phyloP scores from a whole-genome alignment of 2,888 invertebrate genomes.

The Orchesella flavescens region DNA sequence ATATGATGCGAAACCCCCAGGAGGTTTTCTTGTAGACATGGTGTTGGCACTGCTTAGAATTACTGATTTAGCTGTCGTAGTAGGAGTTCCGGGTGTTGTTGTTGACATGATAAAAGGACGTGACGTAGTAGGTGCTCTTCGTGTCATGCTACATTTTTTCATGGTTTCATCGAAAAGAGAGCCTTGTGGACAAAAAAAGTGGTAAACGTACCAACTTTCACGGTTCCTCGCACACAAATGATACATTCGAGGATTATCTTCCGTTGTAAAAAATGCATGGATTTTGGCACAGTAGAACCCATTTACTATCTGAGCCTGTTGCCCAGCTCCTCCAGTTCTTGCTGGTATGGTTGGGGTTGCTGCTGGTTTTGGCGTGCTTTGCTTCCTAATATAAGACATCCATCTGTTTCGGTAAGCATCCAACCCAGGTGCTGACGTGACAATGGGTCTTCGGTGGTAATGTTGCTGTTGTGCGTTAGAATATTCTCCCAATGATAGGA shows the following conservation, averaged over 20 bases:
- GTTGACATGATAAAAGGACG: no score
- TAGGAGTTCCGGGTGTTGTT: no score
- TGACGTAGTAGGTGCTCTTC: background rate
- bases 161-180: conserved; percentile 10
- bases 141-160: conserved; percentile 17
- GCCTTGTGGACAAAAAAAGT: conserved; percentile 33
- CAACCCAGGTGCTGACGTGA: conserved; percentile 2
- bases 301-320: background rate
- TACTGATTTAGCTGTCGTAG: background rate
- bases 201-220: conserved; percentile 47
- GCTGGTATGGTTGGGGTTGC: background rate
- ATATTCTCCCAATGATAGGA: background rate
- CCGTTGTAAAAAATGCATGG: conserved; percentile 1
- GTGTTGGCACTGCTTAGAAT: background rate
- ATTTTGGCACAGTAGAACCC: conserved; percentile 29
- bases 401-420: conserved; percentile 34
- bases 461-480: background rate
- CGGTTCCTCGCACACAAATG: conserved; percentile 43
- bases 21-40: background rate
- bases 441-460: background rate
- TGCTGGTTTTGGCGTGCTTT: conserved; percentile 4
- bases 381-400: conserved; percentile 1
- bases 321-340: background rate
- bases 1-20: no score
- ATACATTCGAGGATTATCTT: conserved; percentile 37